Evolutionary conservation across 2,113 vertebrate species (phyloP), one percentile per base, ranked within the genome.

Genomic region (Eudyptes chrysolophus): DNA sequence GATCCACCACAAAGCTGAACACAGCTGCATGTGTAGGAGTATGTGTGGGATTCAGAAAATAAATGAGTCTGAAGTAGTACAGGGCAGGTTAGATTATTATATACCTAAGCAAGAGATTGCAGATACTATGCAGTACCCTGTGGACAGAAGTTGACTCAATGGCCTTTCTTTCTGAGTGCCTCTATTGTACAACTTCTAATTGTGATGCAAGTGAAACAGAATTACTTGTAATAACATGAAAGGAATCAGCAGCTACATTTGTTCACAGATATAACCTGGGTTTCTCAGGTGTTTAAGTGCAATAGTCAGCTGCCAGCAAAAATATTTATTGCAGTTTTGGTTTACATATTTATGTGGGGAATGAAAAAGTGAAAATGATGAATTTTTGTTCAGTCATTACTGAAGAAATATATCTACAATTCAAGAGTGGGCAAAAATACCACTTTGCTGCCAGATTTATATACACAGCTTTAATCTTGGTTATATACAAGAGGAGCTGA

Each of bases 381-480:
- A 83, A 86, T 92, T 95, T 90, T 62, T 96, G 83, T 94, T 96
- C 74, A 80, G 72, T 87, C 6, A 26, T 97, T 95, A 97, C 92
- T 94, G 85, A 95, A 97, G 95, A 93, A 95, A 97, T 96, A 54
- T 65, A 93, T 49, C 85, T 95, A 95, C 94, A 96, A 85, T 88
- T 87, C 40, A 38, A 97, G 95, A 87, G 60, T 82, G 64, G 92
- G 90, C 81, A 96, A 97, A 98, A 98, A 97, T 88, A 95, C 69
- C 81, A 83, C 74, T 98, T 95, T 79, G 62, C 87, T 79, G 81
- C 62, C 46, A 86, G 94, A 97, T 98, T 97, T 98, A 98, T 97
- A 97, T n/a, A 91, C 66, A 61, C 42, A 95, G 69, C 93, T 97
- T 98, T 97, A 96, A 97, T 98, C 93, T 97, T 97, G 68, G 95